phyloP scores from a whole-genome alignment of 2,797 vertebrate species.

The Phoeniculus purpureus region DNA sequence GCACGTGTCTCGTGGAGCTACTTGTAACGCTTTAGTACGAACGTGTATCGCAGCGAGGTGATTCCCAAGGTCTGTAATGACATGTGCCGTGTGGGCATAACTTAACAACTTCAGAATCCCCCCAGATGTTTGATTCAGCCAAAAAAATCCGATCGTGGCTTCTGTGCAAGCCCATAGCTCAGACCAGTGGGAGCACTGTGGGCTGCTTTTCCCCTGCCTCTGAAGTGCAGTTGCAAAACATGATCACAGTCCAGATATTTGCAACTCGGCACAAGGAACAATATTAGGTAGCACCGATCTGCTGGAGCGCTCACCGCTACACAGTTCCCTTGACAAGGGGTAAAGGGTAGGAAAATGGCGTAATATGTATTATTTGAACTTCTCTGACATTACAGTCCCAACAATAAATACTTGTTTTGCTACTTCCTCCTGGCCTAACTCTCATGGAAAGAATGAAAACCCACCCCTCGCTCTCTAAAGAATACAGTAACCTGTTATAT shows the following conservation, averaged over 20 bases:
- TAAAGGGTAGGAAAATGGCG: neutral
- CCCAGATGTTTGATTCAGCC: slow-evolving; percentile 42
- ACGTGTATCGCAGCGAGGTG: slow-evolving; percentile 32
- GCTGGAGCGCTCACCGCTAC: neutral
- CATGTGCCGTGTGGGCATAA: neutral
- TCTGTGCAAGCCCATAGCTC: neutral
- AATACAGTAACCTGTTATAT: slow-evolving; percentile 29
- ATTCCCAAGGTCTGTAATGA: slow-evolving; percentile 49
- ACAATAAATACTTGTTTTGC: neutral
- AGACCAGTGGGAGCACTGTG: neutral
- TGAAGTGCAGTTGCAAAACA: neutral
- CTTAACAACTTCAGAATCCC: neutral
- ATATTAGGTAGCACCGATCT: neutral
- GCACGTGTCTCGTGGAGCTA: slow-evolving; percentile 49
- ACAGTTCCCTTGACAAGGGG: neutral
- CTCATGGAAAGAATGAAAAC: slow-evolving; percentile 11
- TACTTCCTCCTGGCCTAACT: slow-evolving; percentile 6
- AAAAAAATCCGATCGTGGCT: slow-evolving; percentile 16
- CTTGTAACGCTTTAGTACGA: slow-evolving; percentile 35
- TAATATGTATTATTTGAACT: neutral
- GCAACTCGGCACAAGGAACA: slow-evolving; percentile 10
- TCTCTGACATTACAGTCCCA: neutral
- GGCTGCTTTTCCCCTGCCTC: neutral
- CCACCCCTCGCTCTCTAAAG: neutral
- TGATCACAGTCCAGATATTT: slow-evolving; percentile 12